Conservation (phyloP, 1,140 invertebrate genomes). For the Papilio polytes region DNA sequence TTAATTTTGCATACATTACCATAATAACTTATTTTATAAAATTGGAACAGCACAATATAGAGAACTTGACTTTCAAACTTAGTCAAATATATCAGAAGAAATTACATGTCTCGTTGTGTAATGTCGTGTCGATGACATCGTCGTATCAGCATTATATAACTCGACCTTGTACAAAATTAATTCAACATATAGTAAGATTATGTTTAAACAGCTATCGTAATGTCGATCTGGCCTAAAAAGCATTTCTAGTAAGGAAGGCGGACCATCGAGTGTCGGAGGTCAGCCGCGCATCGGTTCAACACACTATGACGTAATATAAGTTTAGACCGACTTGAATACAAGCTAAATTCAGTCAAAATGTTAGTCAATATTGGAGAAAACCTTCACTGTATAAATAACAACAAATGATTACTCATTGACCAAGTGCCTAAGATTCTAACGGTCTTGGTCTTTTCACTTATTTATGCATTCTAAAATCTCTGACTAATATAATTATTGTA, state of each 20-base stretch:
- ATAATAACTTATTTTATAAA: not conserved
- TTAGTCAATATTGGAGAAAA: not conserved
- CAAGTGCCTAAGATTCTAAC: not conserved
- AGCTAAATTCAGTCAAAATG: not conserved
- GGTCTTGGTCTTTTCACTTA: not conserved
- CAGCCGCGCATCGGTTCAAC: conserved; percentile 60
- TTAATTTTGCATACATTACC: not conserved
- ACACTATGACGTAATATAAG: conserved; percentile 66
- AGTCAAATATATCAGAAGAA: not conserved
- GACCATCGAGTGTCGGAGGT: conserved; percentile 62
- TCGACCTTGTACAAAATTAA: conserved; percentile 59
- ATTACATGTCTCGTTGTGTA: conserved; percentile 12
- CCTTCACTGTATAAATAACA: not conserved
- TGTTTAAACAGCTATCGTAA: conserved; percentile 45
- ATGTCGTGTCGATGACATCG: conserved; percentile 41
- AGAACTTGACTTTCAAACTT: conserved; percentile 43
- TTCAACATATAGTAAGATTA: conserved; percentile 46
- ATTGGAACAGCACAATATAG: not conserved
- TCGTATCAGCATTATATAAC: conserved; percentile 50
- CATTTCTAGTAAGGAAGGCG: conserved; percentile 55
- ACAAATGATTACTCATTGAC: not conserved
- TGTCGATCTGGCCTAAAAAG: conserved; percentile 63
- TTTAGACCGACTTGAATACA: conserved; percentile 47
- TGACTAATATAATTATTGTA: not conserved
- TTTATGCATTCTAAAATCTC: too few species aligned